Conservation (phyloP, 2,888 invertebrate genomes). For the Hipparchia sbordonii region DNA sequence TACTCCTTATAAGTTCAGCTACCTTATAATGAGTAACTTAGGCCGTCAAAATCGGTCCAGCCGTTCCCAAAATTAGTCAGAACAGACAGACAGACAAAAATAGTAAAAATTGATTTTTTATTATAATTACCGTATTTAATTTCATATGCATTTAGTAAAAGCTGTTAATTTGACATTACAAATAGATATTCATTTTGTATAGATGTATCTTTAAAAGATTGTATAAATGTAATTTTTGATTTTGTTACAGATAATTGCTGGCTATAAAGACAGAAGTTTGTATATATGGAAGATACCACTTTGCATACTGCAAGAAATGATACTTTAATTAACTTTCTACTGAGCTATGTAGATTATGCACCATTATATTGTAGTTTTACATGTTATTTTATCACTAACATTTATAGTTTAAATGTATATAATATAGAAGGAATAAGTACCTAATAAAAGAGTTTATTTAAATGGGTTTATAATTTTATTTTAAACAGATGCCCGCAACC, state of each 20-base stretch:
- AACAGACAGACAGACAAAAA: too few species aligned
- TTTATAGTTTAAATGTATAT: constrained; percentile 38
- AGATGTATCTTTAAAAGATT: too few species aligned
- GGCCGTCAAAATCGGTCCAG: too few species aligned
- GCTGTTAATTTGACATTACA: too few species aligned
- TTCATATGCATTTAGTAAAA: too few species aligned
- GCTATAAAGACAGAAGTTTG: constrained; percentile 86
- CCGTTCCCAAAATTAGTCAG: too few species aligned
- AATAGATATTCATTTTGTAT: too few species aligned
- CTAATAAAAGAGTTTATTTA: constrained; percentile 37
- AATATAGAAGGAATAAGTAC: background rate
- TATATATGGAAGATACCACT: constrained; percentile 86
- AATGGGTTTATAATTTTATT: constrained; percentile 38
- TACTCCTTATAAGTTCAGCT: too few species aligned
- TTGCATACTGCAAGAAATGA: constrained; percentile 74
- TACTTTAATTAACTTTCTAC: constrained; percentile 66
- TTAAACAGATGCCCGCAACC: background rate
- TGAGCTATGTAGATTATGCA: constrained; percentile 49
- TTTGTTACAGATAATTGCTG: constrained; percentile 85
- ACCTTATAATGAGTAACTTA: too few species aligned
- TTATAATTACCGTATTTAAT: too few species aligned
- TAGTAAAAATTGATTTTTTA: too few species aligned
- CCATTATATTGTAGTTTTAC: constrained; percentile 42
- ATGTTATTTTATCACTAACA: constrained; percentile 36
- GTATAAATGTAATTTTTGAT: too few species aligned